Base-by-base conservation (phyloP, 2,113 vertebrate genomes). In the Delphinapterus leucas region DNA sequence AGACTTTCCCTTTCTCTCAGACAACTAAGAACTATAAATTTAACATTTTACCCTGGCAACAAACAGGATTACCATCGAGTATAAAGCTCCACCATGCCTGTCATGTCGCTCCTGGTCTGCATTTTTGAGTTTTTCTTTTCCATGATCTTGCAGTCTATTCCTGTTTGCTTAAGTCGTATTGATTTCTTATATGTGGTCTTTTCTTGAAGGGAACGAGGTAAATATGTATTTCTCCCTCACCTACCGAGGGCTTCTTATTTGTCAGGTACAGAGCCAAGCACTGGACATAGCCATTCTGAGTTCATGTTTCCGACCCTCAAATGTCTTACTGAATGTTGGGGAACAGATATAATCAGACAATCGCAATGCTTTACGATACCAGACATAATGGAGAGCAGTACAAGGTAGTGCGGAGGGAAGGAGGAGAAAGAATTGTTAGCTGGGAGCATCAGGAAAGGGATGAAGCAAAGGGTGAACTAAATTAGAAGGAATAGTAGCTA, bases 341-440 rank as follows among this genome's bases (percentile, higher is more conserved):
- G 2, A 65, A 65, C 12, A 8, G 20, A 55, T 18, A 6, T 6
- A 31, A 41, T 25, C 15, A 71, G 77, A 53, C 0, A 3, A 3
- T 33, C 6, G 0, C 1, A 58, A 14, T 21, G 4, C 28, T 10
- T 38, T 8, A 3, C 1, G 2, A 0, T 9, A 18, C 2, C 18
- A 33, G 23, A 10, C 25, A 28, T 18, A 9, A 44, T 25, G n/a
- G 47, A 79, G 15, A 38, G n/a, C 8, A 4, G 8, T 3, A 23
- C 36, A 12, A 21, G 33, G 11, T 0, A 18, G 25, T 21, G 21
- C 7, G 55, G 21, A 9, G 15, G 5, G 60, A 15, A 47, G 26
- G 0, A 28, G 38, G 12, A 73, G 20, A n/a, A 0, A 18, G 18
- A n/a, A 23, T 18, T 12, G 2, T 21, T 49, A 31, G 23, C 4